Percentiles rank a stretch among this genome's conserved stretches.
Conservation (phyloP, 2,113 vertebrate genomes). For the Ciconia boyciana region DNA sequence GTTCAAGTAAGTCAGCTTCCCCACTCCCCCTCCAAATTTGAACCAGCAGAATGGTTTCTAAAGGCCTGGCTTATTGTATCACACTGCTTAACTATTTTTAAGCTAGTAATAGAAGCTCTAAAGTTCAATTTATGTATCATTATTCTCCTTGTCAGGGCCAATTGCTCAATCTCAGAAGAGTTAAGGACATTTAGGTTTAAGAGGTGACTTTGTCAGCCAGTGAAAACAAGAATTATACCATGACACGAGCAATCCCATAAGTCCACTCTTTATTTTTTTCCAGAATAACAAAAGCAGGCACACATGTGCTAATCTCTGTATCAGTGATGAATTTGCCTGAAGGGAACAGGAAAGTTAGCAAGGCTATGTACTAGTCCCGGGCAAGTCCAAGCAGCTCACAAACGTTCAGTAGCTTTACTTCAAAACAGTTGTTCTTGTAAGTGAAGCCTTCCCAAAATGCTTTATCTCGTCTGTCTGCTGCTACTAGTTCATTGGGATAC, state of each 20-base stretch:
- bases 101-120: not conserved
- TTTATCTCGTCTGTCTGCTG: not conserved
- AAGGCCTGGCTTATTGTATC: not conserved
- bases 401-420: not conserved
- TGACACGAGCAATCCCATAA: not conserved
- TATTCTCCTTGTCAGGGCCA: not conserved
- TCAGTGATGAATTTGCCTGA: not conserved
- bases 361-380: not conserved
- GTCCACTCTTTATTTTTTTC: not conserved
- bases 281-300: not conserved
- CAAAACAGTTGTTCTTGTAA: not conserved
- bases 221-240: not conserved
- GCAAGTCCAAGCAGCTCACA: not conserved
- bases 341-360: not conserved
- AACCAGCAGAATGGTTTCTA: not conserved
- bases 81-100: not conserved
- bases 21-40: no score
- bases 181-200: not conserved
- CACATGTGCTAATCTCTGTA: fast-evolving
- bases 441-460: not conserved
- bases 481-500: not conserved
- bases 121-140: not conserved
- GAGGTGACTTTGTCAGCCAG: not conserved
- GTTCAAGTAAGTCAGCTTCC: not conserved
- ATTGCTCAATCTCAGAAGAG: not conserved